Percentiles rank a stretch among this genome's conserved stretches.
Evolutionary conservation across 1,140 invertebrate genomes (phyloP).

Genomic region (Drosophila hydei): DNA sequence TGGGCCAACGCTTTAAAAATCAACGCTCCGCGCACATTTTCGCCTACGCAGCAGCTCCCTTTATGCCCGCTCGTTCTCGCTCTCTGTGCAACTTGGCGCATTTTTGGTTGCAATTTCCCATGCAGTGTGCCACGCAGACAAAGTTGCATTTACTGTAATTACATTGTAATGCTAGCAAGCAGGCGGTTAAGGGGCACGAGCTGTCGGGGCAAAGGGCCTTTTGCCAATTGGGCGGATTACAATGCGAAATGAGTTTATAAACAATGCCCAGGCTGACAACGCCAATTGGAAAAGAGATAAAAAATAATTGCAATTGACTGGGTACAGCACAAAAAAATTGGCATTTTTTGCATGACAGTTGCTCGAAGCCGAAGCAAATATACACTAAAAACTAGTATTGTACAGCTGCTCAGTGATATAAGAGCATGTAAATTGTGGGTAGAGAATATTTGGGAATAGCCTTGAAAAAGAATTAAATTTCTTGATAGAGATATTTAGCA

Average conservation of each 20-base stretch:
- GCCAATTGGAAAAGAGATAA: conserved; percentile 67
- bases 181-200: not conserved
- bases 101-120: conserved; percentile 52
- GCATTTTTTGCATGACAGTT: not conserved
- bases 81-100: conserved; percentile 34
- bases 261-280: conserved; percentile 58
- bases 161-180: conserved; percentile 63
- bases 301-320: conserved; percentile 78
- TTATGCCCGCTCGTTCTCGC: not conserved
- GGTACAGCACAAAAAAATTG: conserved; percentile 26
- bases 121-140: conserved; percentile 61
- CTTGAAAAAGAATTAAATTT: too few species aligned
- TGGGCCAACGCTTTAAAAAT: conserved; percentile 49
- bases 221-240: conserved; percentile 78
- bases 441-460: too few species aligned
- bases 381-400: too few species aligned
- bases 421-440: too few species aligned
- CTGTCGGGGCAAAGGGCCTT: conserved; percentile 19
- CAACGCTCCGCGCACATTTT: conserved; percentile 46
- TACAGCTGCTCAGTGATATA: too few species aligned
- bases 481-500: too few species aligned
- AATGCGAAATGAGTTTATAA: conserved; percentile 80
- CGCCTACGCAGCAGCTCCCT: conserved; percentile 53
- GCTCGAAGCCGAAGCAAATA: conserved; percentile 6
- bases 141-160: conserved; percentile 79